phyloP scores from a whole-genome alignment of 2,797 vertebrate genomes.

The Zenarchopterus dispar region DNA sequence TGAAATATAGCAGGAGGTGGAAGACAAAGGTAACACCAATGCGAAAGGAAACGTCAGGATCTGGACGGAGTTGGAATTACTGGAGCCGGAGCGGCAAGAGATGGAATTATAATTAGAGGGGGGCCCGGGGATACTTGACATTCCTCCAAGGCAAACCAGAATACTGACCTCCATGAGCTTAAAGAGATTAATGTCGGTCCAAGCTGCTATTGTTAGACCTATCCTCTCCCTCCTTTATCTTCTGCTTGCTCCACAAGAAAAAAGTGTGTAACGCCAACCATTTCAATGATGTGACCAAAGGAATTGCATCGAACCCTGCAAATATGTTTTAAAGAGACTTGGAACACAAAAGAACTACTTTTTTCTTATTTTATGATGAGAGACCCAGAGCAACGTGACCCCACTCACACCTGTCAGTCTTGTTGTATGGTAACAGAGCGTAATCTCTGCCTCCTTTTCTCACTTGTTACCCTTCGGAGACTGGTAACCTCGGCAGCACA shows the following conservation, averaged over 20 bases:
- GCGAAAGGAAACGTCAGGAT: conserved; percentile 28
- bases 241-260: conserved; percentile 45
- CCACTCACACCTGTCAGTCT: conserved; percentile 59
- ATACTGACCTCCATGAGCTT: conserved; percentile 73
- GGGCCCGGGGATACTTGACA: conserved; percentile 71
- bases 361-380: conserved; percentile 42
- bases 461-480: conserved; percentile 50
- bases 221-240: conserved; percentile 35
- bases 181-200: conserved; percentile 76
- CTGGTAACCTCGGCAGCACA: conserved; percentile 32
- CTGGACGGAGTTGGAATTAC: conserved; percentile 67
- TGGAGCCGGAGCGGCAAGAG: conserved; percentile 51
- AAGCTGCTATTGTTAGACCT: conserved; percentile 70
- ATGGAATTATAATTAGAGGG: conserved; percentile 64
- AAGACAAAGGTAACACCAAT: conserved; percentile 52
- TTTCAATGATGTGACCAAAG: conserved; percentile 47
- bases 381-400: conserved; percentile 51
- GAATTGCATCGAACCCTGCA: conserved; percentile 50
- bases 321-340: conserved; percentile 47
- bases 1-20: conserved; percentile 54
- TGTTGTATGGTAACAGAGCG: conserved; percentile 56
- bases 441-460: conserved; percentile 21
- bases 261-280: conserved; percentile 69
- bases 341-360: conserved; percentile 27
- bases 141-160: conserved; percentile 63